Evolutionary conservation across 2,113 vertebrate genomes (phyloP).

Genomic region (Gymnogyps californianus): DNA sequence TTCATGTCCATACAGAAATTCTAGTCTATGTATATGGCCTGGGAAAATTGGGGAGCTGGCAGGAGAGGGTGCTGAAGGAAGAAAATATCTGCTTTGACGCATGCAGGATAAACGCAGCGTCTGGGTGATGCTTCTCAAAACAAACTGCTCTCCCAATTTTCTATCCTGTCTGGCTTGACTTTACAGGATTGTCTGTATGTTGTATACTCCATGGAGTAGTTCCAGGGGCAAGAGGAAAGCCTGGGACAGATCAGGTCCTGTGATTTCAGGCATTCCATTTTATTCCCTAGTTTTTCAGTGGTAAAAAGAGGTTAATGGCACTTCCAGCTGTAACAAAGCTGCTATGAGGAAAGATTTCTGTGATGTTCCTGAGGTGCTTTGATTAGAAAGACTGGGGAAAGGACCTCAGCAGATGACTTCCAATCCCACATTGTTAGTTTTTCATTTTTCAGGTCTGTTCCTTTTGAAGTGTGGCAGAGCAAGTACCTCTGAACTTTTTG

Average conservation of each 20-base stretch:
- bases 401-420: not conserved
- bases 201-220: fast-evolving
- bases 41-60: not conserved
- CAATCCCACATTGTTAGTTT: not conserved
- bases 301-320: not conserved
- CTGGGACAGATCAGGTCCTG: not conserved
- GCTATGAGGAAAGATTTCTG: not conserved
- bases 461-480: not conserved
- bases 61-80: not conserved
- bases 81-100: not conserved
- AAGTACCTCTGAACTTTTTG: not conserved
- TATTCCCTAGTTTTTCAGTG: not conserved
- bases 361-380: not conserved
- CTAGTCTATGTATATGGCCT: not conserved
- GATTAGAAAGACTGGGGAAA: not conserved
- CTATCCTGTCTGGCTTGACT: not conserved
- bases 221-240: not conserved
- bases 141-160: not conserved
- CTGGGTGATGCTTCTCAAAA: not conserved
- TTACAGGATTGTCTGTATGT: not conserved
- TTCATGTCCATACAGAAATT: not conserved
- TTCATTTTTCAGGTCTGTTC: not conserved
- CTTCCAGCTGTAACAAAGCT: not conserved
- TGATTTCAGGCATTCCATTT: not conserved
- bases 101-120: not conserved